Evolutionary conservation across 2,113 vertebrate genomes (phyloP), one percentile per base, ranked within the genome.

Genomic region (Leptobrachium ailaonicum): DNA sequence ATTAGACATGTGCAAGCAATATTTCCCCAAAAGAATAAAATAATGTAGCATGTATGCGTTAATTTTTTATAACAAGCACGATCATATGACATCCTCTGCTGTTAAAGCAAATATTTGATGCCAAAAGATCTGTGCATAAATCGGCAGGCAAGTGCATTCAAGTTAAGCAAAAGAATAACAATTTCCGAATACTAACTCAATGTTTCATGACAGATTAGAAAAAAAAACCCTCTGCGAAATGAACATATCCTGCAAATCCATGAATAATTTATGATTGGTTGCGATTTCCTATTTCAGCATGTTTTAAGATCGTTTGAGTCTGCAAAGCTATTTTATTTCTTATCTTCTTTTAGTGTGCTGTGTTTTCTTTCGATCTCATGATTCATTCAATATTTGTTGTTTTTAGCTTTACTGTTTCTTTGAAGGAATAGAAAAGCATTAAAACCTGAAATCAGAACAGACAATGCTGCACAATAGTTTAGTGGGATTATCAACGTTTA

Each of bases 1-100:
- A 69, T 74, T 41, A 75, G 64, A 69, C 77, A 73, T 53, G 71
- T 73, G 72, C 53, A 68, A 80, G 71, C 43, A 47, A 50, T 64
- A 32, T 32, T 69, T 14, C 60, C 64, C 71, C 71, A 45, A 7
- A 41, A 60, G 54, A 32, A 68, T 80, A 60, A n/a, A 74, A 42
- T 45, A 74, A 69, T 81, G 43, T 75, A 62, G 42, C 32, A 69
- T 62, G 20, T 41, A 80, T 68, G 66, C 62, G 64, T 63, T 81
- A 74, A 73, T 74, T 74, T 74, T 32, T 20, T 74, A 10, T 41
- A 75, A 70, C 72, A 75, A 62, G 10, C 71, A 69, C 41, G 44
- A 75, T 74, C 79, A 69, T 20, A 71, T 80, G 79, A 67, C n/a
- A 8, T 1, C n/a, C 11, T 45, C 70, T 73, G 54, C 43, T 47